Conservation (phyloP, 2,113 vertebrate species). For the Eonycteris spelaea region DNA sequence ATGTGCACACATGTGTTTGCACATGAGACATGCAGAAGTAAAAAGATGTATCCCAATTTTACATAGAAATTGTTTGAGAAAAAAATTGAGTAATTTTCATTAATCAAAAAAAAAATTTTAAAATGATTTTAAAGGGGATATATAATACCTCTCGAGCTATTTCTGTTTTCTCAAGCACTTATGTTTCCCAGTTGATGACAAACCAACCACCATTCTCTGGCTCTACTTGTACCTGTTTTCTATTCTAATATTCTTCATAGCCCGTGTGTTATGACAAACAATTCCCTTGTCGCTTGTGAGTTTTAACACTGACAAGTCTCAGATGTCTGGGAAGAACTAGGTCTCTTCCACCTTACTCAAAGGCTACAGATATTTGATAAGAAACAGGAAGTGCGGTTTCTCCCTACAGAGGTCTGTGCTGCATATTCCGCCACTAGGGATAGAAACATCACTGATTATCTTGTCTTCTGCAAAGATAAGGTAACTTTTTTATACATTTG, state of each 20-base stretch:
- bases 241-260: rapidly evolving
- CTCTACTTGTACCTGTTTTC: neutral
- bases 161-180: neutral
- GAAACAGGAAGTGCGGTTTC: neutral
- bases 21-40: neutral
- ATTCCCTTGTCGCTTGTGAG: neutral
- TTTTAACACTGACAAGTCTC: neutral
- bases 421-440: neutral
- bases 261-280: rapidly evolving
- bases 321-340: neutral
- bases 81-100: neutral
- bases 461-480: too few species aligned
- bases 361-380: neutral
- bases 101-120: neutral
- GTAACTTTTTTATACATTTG: neutral
- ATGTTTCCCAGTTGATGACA: neutral
- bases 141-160: neutral
- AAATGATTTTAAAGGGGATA: neutral
- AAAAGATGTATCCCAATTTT: neutral
- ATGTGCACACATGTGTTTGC: rapidly evolving
- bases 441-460: neutral
- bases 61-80: neutral
- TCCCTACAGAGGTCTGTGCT: rapidly evolving
- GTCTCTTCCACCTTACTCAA: neutral
- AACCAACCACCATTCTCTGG: neutral